Evolutionary conservation across 2,113 vertebrate species (phyloP).

Genomic region (Calyptommatus sinebrachiatus): DNA sequence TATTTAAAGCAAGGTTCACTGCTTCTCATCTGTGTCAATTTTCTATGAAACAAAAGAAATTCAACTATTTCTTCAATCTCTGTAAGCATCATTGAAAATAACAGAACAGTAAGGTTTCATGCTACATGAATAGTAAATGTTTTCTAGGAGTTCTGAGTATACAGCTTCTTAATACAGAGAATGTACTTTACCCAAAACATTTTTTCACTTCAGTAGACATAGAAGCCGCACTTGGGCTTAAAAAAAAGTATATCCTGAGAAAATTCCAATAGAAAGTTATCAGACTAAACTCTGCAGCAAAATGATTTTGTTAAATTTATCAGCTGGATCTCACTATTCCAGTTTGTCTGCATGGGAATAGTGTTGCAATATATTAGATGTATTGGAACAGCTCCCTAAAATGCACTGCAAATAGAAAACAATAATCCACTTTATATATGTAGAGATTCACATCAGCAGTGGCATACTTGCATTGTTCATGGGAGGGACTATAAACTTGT

Average conservation of each 20-base stretch:
- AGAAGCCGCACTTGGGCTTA: background rate
- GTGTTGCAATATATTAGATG: no score
- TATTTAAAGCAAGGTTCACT: background rate
- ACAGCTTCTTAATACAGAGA: background rate
- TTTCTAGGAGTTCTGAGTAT: background rate
- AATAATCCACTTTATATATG: no score
- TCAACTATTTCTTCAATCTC: background rate
- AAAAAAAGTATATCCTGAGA: background rate
- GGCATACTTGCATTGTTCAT: no score
- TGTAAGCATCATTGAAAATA: no score
- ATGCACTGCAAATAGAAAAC: no score
- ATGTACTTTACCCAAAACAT: no score
- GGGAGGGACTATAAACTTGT: no score
- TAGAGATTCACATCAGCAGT: no score
- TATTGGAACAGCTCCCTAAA: no score
- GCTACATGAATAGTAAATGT: background rate
- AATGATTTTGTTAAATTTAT: slow-evolving; percentile 17
- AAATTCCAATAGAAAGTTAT: slow-evolving; percentile 1
- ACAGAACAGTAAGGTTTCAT: background rate
- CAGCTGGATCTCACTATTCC: background rate
- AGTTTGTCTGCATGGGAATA: no score
- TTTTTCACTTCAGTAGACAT: background rate
- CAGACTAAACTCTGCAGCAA: background rate
- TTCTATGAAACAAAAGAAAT: background rate
- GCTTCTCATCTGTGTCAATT: background rate